phyloP scores from a whole-genome alignment of 2,113 vertebrate species.

The Sciurus niger region DNA sequence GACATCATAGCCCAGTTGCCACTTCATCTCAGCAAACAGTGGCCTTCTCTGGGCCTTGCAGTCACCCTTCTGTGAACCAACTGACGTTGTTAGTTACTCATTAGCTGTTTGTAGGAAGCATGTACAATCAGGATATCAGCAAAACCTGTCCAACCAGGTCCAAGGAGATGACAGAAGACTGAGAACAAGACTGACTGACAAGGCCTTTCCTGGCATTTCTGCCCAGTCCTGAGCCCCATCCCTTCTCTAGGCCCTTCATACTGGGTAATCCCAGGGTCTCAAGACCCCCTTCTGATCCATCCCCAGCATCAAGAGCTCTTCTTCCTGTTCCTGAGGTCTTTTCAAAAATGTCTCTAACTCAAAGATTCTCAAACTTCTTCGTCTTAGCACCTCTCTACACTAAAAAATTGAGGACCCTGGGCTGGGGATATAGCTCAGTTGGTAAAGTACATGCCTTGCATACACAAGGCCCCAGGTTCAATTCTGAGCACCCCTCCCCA shows the following conservation, averaged over 20 bases:
- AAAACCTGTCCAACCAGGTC: conserved; percentile 69
- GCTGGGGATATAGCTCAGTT: no score
- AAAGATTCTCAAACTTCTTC: background rate
- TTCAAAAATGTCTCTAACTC: conserved; percentile 19
- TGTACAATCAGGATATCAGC: background rate
- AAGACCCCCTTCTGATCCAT: background rate
- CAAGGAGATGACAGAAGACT: background rate
- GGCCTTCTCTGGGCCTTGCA: background rate
- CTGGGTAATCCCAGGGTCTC: background rate
- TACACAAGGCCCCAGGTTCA: no score
- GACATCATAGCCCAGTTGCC: background rate
- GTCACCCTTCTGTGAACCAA: background rate
- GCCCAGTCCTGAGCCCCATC: background rate
- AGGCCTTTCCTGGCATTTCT: background rate
- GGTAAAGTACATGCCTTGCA: no score
- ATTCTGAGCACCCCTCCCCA: background rate
- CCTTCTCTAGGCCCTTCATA: background rate
- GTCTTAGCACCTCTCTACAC: background rate
- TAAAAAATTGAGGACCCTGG: background rate
- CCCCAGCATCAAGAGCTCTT: background rate
- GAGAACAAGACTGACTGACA: background rate
- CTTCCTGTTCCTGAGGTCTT: background rate
- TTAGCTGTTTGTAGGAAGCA: conserved; percentile 53
- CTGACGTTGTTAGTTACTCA: background rate
- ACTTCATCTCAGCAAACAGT: conserved; percentile 15